phyloP scores from a whole-genome alignment of 2,888 invertebrate species.

The Apamea monoglypha region DNA sequence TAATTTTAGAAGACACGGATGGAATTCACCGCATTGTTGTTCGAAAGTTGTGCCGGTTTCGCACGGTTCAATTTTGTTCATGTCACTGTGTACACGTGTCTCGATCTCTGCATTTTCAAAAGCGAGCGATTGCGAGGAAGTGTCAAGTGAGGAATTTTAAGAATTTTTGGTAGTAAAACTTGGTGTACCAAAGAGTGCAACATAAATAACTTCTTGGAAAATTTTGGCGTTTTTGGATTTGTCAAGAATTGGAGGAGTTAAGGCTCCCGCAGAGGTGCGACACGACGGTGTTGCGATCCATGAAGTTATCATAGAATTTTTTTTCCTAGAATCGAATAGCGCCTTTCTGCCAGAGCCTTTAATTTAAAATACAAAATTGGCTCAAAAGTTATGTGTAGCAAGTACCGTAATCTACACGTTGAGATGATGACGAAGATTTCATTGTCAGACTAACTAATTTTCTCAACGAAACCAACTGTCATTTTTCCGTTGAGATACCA shows the following conservation, averaged over 20 bases:
- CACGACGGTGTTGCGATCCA: no score
- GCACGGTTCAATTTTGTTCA: constrained; percentile 53
- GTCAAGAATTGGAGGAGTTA: not conserved
- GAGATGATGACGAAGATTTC: not conserved
- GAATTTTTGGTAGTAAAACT: constrained; percentile 24
- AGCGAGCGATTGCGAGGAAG: constrained; percentile 27
- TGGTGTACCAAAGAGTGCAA: constrained; percentile 1
- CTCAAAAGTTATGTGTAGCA: not conserved
- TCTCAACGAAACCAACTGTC: constrained; percentile 12
- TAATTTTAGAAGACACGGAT: constrained; percentile 37
- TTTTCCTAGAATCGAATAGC: no score
- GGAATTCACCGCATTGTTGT: constrained; percentile 28
- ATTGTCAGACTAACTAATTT: constrained; percentile 13
- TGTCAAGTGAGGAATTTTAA: constrained; percentile 28
- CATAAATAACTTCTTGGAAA: not conserved
- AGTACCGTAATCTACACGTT: not conserved
- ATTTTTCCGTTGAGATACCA: constrained; percentile 48
- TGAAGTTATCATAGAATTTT: no score
- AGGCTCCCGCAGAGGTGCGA: no score
- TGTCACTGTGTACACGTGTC: constrained; percentile 36
- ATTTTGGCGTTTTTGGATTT: constrained; percentile 4
- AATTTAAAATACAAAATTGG: not conserved
- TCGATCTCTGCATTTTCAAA: constrained; percentile 37
- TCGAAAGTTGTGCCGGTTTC: constrained; percentile 27
- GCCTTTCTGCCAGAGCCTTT: no score